These are phyloP conservation scores for Pangasius sanitwongsei DNA, from an alignment of 2,797 vertebrate species.

Conservation along the genomic window DNA sequence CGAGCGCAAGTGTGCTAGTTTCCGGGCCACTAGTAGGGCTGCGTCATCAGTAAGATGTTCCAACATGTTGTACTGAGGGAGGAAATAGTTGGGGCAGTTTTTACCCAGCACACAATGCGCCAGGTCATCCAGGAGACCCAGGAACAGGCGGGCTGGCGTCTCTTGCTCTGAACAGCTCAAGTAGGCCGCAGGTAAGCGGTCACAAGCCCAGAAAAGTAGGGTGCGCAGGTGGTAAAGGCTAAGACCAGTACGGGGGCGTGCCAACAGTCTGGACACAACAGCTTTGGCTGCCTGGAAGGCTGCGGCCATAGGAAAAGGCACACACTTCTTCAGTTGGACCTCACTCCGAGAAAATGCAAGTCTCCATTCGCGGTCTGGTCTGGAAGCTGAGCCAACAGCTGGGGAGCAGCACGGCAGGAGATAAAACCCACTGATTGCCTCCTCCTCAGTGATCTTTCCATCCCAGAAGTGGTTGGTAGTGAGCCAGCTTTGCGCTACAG, in stretches of 20 bases:
- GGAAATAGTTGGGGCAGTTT: conserved; percentile 87
- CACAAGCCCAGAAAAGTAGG: conserved; percentile 87
- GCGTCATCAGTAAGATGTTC: conserved; percentile 72
- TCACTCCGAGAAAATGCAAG: conserved; percentile 87
- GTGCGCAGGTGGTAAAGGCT: conserved; percentile 87
- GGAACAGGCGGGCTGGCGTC: conserved; percentile 81
- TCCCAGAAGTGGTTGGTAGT: conserved; percentile 88
- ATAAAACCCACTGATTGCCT: conserved; percentile 84
- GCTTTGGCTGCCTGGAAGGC: conserved; percentile 84
- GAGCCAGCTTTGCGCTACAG: conserved; percentile 83
- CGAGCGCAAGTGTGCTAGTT: conserved; percentile 80
- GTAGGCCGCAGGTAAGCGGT: conserved; percentile 82
- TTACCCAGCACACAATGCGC: conserved; percentile 82
- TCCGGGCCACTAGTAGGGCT: conserved; percentile 72
- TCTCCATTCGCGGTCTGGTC: conserved; percentile 80
- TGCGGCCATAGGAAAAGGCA: conserved; percentile 81
- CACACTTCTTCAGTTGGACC: conserved; percentile 86
- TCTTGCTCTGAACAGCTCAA: conserved; percentile 77
- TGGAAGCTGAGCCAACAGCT: conserved; percentile 62
- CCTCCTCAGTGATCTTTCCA: conserved; percentile 82
- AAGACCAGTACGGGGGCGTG: conserved; percentile 70
- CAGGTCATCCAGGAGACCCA: conserved; percentile 88
- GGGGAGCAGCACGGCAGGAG: conserved; percentile 82
- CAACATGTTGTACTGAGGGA: conserved; percentile 85
- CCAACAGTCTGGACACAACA: conserved; percentile 75